Percentiles rank a stretch among this genome's conserved stretches.
These are phyloP conservation scores for Phymatocera aterrima DNA, from an alignment of 2,888 invertebrate genomes.

Conservation along the genomic window DNA sequence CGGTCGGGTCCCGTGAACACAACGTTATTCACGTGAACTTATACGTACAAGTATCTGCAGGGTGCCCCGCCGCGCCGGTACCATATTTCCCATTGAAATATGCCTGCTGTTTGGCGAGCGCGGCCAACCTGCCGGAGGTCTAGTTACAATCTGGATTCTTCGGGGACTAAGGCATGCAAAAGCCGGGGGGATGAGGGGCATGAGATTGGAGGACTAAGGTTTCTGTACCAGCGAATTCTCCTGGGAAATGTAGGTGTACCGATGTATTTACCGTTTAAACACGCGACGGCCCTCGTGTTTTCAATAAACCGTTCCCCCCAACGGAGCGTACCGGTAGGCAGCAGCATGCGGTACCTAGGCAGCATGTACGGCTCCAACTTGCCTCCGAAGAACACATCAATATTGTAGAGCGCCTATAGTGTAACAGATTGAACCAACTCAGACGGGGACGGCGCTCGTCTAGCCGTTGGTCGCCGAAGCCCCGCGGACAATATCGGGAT, in stretches of 20 bases:
- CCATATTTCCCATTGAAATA: neutral
- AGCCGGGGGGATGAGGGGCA: constrained; percentile 5
- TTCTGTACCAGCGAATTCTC: neutral
- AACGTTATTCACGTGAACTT: too few relatives aligned
- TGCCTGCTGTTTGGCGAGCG: neutral
- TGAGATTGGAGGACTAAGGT: neutral
- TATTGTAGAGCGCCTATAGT: constrained; percentile 49
- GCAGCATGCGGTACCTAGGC: too few relatives aligned
- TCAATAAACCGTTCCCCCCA: constrained; percentile 52
- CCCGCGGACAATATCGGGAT: constrained; percentile 16
- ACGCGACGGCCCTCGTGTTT: constrained; percentile 53
- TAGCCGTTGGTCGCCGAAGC: constrained; percentile 18
- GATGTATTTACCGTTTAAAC: constrained; percentile 56
- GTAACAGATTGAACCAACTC: constrained; percentile 24
- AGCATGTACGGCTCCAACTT: constrained; percentile 14
- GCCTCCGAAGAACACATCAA: constrained; percentile 53
- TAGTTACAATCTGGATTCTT: constrained; percentile 33
- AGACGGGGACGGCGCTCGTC: neutral
- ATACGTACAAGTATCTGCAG: too few relatives aligned
- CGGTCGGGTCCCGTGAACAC: neutral
- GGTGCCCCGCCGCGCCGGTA: neutral
- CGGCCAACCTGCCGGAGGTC: constrained; percentile 1
- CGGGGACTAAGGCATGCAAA: constrained; percentile 47
- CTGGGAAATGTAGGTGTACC: constrained; percentile 47
- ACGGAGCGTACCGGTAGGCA: neutral